Base-by-base conservation (phyloP, 2,888 invertebrate species). In the Tridacna gigas region DNA sequence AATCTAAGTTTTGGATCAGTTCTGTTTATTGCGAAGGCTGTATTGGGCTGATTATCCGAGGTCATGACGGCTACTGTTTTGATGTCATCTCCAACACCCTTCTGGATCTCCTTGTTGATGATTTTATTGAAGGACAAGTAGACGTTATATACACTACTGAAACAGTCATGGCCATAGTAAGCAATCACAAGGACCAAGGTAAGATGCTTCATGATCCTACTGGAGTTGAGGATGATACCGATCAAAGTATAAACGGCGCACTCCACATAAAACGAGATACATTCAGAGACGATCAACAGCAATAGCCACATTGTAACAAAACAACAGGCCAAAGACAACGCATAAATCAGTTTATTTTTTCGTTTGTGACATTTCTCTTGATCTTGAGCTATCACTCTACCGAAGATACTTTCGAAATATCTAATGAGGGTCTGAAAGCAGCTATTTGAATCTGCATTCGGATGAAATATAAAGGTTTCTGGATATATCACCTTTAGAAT, bases 191-290 rank as follows among this genome's bases (percentile, higher is more conserved):
- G n/a, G 0, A 79, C 18, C n/a, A 86, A 45, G n/a, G 83, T 83
- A 0, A 81, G 56, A 65, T 83, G 81, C 37, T 80, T 81, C 81
- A 83, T 83, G 18, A 79, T 73, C n/a, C 77, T 73, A 2, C 60
- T 18, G 7, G 86, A 77, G 75, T 86, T 83, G 12, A 86, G 65
- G 26, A 86, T 83, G 11, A 86, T 77, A 0, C 86, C 86, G 15
- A 77, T 74, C 13, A 86, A 28, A 0, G 71, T 73, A 63, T 86
- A 86, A 1, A 86, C 76, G 18, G 79, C 81, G 63, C 83, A 83
- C 56, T 79, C 86, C 20, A 83, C 81, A 25, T 81, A 86, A 63
- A 86, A 86, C 13, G 79, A 25, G 45, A 86, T 65, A n/a, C 86
- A 86, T 45, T 83, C 81, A 18, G 76, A 63, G 20, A 78, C 73